These are phyloP conservation scores for Orthosia incerta DNA, from an alignment of 2,888 invertebrate species.

Conservation along the genomic window DNA sequence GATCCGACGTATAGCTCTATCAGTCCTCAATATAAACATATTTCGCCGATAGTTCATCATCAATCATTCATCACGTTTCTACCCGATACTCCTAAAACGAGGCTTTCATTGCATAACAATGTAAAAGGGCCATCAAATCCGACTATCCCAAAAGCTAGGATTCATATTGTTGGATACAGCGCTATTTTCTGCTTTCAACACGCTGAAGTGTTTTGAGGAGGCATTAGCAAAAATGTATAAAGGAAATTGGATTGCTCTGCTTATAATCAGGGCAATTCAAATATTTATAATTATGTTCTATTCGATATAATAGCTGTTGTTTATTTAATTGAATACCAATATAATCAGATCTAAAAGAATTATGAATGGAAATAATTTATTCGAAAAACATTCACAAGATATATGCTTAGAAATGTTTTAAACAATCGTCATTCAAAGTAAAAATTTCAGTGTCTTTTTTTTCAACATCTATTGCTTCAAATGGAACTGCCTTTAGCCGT, in stretches of 20 bases:
- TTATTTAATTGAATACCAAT: conserved; percentile 1
- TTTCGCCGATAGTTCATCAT: conserved; percentile 53
- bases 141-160: conserved; percentile 39
- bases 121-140: conserved; percentile 42
- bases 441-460: background rate
- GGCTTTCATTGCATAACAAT: conserved; percentile 46
- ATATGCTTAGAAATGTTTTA: background rate
- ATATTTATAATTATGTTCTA: background rate
- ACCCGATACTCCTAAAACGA: conserved; percentile 40
- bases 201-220: conserved; percentile 14
- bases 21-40: conserved; percentile 23
- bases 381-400: background rate
- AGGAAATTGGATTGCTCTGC: conserved; percentile 21
- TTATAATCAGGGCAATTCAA: conserved; percentile 2
- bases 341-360: background rate
- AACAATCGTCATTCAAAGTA: background rate
- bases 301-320: background rate
- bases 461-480: background rate
- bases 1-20: background rate
- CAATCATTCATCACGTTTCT: conserved; percentile 45
- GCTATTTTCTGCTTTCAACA: conserved; percentile 29
- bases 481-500: background rate
- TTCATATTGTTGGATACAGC: conserved; percentile 35
- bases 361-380: background rate
- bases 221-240: conserved; percentile 6